phyloP scores from a whole-genome alignment of 2,113 vertebrate species.

The Cheilinus undulatus region DNA sequence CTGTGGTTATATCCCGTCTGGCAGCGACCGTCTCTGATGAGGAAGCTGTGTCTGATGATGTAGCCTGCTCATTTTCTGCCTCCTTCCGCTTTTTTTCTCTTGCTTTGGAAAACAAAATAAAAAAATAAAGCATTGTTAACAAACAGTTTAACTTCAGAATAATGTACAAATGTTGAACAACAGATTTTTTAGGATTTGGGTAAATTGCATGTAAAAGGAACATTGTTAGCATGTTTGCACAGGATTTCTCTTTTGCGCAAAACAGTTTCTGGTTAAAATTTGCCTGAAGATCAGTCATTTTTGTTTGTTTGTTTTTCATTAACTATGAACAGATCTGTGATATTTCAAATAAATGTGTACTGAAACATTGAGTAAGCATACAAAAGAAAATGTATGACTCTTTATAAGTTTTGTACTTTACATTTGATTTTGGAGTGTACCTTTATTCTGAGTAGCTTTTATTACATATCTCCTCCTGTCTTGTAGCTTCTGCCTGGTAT shows the following conservation, averaged over 20 bases:
- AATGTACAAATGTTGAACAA: too few relatives aligned
- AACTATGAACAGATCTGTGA: too few relatives aligned
- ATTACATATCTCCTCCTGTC: conserved; percentile 89
- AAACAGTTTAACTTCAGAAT: neutral
- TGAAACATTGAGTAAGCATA: too few relatives aligned
- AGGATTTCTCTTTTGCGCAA: too few relatives aligned
- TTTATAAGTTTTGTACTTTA: neutral
- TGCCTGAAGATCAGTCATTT: too few relatives aligned
- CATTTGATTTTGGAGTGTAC: conserved; percentile 67
- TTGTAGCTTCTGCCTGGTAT: conserved; percentile 93
- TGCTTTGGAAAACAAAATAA: conserved; percentile 46
- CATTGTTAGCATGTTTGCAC: too few relatives aligned
- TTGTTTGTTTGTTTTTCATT: too few relatives aligned
- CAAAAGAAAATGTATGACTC: too few relatives aligned
- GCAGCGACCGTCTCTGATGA: conserved; percentile 1
- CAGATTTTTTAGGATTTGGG: too few relatives aligned
- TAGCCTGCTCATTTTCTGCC: conserved; percentile 20
- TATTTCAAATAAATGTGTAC: too few relatives aligned
- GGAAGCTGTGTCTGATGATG: conserved; percentile 17
- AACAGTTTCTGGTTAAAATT: too few relatives aligned
- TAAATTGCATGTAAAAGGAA: too few relatives aligned
- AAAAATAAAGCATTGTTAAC: neutral
- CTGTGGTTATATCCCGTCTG: conserved; percentile 1
- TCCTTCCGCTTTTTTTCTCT: conserved; percentile 57
- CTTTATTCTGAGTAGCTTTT: conserved; percentile 85